Evolutionary conservation across 35 echinoderm and acorn worm genomes (phyloP), one percentile per base, ranked within the genome.

Genomic region (Strongylocentrotus purpuratus): DNA sequence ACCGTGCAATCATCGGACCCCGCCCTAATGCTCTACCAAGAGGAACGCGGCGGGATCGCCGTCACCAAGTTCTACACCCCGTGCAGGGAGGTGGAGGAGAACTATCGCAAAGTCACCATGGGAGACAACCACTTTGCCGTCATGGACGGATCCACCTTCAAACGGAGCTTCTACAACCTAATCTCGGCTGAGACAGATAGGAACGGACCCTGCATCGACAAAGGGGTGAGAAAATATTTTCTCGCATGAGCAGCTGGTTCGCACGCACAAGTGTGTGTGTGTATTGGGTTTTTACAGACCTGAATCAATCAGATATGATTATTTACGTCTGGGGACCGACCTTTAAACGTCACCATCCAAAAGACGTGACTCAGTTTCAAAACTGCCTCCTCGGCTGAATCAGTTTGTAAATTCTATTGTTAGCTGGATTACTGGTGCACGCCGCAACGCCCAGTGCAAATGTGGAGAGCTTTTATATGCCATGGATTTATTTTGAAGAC

Each of bases 31-130:
- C 93, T 97, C 18, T 97, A 99, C 86, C 97, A 98, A 88, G 96
- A 98, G 15, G 97, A 98, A 47, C 86, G 95, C 22, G 98, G 96
- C 14, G 97, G 98, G 18, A 95, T 99, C n/a, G 96, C 98, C 46
- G 94, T 95, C 92, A 97, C 98, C 45, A 99, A 99, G 59, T 97
- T 99, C 86, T 99, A 99, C 97, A 96, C 96, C 91, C 96, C 97
- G 33, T 99, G 98, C 65, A 46, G 95, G 5, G 98, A 97, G 93
- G 96, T 99, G 58, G 98, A 99, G 94, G 98, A 98, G 88, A 97
- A 99, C 50, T 95, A 98, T 78, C 95, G 96, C 46, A 99, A 97
- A 94, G 96, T 95, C 46, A 94, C 95, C 25, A 18, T 95, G 47
- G 61, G 95, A 95, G 31, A 91, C 71, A 78, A 94, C 94, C 33